Base-by-base conservation (phyloP, 2,888 invertebrate genomes). In the Eupithecia vulgata region DNA sequence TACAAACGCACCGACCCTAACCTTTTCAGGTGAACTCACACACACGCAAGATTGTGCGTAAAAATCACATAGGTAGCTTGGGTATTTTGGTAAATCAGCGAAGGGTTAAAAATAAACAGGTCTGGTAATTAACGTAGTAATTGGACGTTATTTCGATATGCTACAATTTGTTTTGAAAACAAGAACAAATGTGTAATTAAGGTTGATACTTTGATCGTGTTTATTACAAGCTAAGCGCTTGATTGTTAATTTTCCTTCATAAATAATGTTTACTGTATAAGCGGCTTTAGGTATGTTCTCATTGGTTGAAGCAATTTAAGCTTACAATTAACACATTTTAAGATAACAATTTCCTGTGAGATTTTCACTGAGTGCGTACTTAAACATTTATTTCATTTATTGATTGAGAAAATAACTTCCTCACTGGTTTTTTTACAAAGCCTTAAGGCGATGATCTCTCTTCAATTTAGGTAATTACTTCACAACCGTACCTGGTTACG, bases 21-120 rank as follows among this genome's bases (percentile, higher is more conserved):
- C 48, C 70, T 70, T 67, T 34, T 64, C 70, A 59, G 62, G 57
- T 68, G 48, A 67, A 67, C 21, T n/a, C 65, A 69, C 42, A 40
- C 21, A n/a, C 40, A 64, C 25, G 57, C 13, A 35, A 35, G 17
- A 65, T 37, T 21, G 21, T 13, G 21, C 35, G 25, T 34, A 35
- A 64, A 64, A 61, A 34, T 30, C 17, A 34, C 34, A 25, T 15
- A 7, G 8, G 7, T 61, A 21, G 48, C 15, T n/a, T 37, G 21
- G n/a, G 25, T 65, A 25, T 65, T 65, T 42, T 65, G 25, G 21
- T n/a, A 40, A 5, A 12, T 3, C 40, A 12, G 5, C 5, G 12
- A 65, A 64, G 13, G 40, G 40, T 64, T 64, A 40, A n/a, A 37
- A 65, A 42, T 64, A 64, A 65, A 15, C 65, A 65, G 40, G 21